These are phyloP conservation scores for Lithobates pipiens DNA, from an alignment of 2,797 vertebrate genomes.

Conservation along the genomic window DNA sequence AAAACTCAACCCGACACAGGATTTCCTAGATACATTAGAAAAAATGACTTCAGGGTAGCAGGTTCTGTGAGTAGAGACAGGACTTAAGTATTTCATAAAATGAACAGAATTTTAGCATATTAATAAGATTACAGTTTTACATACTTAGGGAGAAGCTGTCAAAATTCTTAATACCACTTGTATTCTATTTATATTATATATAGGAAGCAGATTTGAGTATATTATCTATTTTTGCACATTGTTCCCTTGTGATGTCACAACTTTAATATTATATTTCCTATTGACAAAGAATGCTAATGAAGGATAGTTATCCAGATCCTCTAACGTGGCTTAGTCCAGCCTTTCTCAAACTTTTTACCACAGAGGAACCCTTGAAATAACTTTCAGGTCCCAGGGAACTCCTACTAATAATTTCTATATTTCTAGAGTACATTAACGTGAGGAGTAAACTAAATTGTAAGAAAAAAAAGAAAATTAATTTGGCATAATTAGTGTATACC, in stretches of 20 bases:
- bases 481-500: no score
- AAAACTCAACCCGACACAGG: slow-evolving; percentile 41
- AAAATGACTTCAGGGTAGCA: slow-evolving; percentile 45
- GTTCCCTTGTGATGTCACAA: background rate
- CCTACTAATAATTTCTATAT: no score
- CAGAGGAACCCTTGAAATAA: no score
- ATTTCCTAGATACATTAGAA: slow-evolving; percentile 48
- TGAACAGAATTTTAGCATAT: slow-evolving; percentile 23
- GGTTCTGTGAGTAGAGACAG: slow-evolving; percentile 19
- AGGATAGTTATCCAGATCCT: background rate
- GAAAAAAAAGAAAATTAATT: no score
- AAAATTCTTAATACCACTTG: slow-evolving; percentile 24
- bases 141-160: slow-evolving; percentile 20
- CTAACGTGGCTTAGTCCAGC: background rate
- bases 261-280: slow-evolving; percentile 18
- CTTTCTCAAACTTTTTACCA: no score
- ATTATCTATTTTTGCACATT: slow-evolving; percentile 12
- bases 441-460: no score
- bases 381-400: no score
- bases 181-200: slow-evolving; percentile 13
- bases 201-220: background rate
- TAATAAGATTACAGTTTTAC: slow-evolving; percentile 28
- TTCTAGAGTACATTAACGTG: no score
- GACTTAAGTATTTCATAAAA: slow-evolving; percentile 53
- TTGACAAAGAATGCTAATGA: background rate